Evolutionary conservation across 2,888 invertebrate species (phyloP).

Genomic region (Scelioninae gen. 1): DNA sequence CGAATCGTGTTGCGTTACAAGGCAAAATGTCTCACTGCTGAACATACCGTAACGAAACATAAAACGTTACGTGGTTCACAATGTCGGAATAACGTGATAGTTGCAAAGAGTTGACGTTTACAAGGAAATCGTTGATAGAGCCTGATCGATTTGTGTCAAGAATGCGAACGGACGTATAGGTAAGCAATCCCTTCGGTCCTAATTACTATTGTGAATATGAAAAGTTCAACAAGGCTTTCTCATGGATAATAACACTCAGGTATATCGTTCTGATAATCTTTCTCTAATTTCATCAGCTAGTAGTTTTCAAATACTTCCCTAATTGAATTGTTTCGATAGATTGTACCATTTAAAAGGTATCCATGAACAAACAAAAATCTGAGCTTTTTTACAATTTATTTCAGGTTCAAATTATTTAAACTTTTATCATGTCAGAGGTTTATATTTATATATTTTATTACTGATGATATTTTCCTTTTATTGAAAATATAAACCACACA

Average conservation of each 20-base stretch:
- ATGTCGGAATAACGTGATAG: conserved; percentile 46
- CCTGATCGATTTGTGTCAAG: conserved; percentile 66
- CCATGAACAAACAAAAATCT: too few species aligned
- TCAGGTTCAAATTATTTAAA: too few species aligned
- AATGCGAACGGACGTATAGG: conserved; percentile 32
- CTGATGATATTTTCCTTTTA: too few species aligned
- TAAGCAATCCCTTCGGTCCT: conserved; percentile 76
- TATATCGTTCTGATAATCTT: conserved; percentile 15
- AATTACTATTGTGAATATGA: conserved; percentile 66
- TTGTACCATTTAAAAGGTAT: not conserved
- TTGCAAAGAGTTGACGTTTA: conserved; percentile 59
- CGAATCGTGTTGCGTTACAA: conserved; percentile 27
- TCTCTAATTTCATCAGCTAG: conserved; percentile 19
- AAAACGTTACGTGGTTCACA: conserved; percentile 61
- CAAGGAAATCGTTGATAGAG: conserved; percentile 68
- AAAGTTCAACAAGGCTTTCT: conserved; percentile 14
- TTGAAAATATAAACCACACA: too few species aligned
- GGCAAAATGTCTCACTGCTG: conserved; percentile 31
- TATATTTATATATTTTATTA: too few species aligned
- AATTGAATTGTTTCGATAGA: conserved; percentile 21
- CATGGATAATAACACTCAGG: conserved; percentile 24
- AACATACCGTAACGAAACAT: conserved; percentile 30
- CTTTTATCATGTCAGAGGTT: too few species aligned
- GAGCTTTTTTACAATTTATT: not conserved
- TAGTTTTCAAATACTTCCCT: not conserved